Evolutionary conservation across 2,888 invertebrate species (phyloP).

Genomic region (Epistrophe grossulariae): DNA sequence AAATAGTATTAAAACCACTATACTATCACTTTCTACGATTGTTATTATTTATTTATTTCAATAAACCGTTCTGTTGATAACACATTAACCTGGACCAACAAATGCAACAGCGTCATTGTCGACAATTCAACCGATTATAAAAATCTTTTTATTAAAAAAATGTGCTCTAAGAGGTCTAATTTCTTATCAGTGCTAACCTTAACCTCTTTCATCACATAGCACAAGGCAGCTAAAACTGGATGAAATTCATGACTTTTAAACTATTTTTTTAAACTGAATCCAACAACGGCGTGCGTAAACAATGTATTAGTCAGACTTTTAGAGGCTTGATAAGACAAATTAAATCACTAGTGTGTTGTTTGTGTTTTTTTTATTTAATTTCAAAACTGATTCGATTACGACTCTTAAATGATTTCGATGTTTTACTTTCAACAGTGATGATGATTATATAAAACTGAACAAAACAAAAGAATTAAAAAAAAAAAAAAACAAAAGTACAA

Average conservation of each 20-base stretch:
- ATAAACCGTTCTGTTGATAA: slow-evolving; percentile 39
- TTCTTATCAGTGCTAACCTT: slow-evolving; percentile 18
- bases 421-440: background rate
- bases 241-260: background rate
- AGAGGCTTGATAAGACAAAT: slow-evolving; percentile 25
- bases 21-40: slow-evolving; percentile 38
- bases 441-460: background rate
- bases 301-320: slow-evolving; percentile 27
- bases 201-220: slow-evolving; percentile 6
- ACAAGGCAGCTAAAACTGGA: background rate
- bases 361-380: background rate
- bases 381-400: slow-evolving; percentile 33
- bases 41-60: slow-evolving; percentile 43
- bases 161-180: background rate
- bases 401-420: slow-evolving; percentile 15
- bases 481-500: background rate
- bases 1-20: too few species aligned
- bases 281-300: slow-evolving; percentile 6
- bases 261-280: background rate
- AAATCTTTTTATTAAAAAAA: background rate
- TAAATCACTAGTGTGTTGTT: background rate
- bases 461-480: slow-evolving; percentile 35
- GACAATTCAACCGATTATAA: slow-evolving; percentile 4
- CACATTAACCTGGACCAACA: background rate
- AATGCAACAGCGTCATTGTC: background rate